A percentile compares a stretch with the other conserved stretches of the same genome.
These are phyloP conservation scores for Cirrhinus mrigala DNA, from an alignment of 2,797 vertebrate species.

Conservation along the genomic window DNA sequence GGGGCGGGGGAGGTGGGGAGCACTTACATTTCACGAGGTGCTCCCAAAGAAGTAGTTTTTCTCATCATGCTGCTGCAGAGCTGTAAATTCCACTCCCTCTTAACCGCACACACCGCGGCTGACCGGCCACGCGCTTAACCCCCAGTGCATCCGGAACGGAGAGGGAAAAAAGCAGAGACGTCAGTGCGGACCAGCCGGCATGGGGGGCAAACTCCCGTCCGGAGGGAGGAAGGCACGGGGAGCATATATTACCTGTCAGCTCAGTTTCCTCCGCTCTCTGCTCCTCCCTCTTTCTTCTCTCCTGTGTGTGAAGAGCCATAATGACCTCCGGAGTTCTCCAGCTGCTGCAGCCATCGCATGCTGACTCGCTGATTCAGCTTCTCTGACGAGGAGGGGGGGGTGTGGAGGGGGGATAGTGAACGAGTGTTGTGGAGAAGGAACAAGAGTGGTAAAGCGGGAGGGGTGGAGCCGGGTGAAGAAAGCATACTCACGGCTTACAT, in stretches of 20 bases:
- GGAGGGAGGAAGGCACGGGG: constrained; percentile 23
- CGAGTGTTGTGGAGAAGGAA: constrained; percentile 72
- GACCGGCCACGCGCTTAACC: constrained; percentile 74
- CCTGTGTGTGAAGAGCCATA: constrained; percentile 81
- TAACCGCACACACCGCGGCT: constrained; percentile 66
- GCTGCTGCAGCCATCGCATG: constrained; percentile 91
- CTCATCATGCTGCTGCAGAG: constrained; percentile 74
- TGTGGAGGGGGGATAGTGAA: constrained; percentile 69
- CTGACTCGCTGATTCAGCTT: constrained; percentile 93
- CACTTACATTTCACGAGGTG: constrained; percentile 61
- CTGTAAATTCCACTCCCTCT: constrained; percentile 76
- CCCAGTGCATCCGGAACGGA: constrained; percentile 62
- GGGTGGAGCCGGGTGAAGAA: constrained; percentile 66
- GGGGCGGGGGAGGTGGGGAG: constrained; percentile 45
- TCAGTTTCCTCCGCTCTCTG: constrained; percentile 78
- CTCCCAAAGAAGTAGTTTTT: constrained; percentile 76
- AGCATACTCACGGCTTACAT: constrained; percentile 82
- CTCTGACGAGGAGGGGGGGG: constrained; percentile 79
- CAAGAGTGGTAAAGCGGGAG: constrained; percentile 61
- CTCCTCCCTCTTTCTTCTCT: constrained; percentile 72
- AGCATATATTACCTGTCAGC: constrained; percentile 89
- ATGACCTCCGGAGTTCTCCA: constrained; percentile 90
- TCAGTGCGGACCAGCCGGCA: constrained; percentile 63
- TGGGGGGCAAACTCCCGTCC: constrained; percentile 75
- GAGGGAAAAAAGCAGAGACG: constrained; percentile 66